A percentile compares a stretch with the other conserved stretches of the same genome.
Conservation (phyloP, 2,797 vertebrate species). For the Pelodytes ibericus region DNA sequence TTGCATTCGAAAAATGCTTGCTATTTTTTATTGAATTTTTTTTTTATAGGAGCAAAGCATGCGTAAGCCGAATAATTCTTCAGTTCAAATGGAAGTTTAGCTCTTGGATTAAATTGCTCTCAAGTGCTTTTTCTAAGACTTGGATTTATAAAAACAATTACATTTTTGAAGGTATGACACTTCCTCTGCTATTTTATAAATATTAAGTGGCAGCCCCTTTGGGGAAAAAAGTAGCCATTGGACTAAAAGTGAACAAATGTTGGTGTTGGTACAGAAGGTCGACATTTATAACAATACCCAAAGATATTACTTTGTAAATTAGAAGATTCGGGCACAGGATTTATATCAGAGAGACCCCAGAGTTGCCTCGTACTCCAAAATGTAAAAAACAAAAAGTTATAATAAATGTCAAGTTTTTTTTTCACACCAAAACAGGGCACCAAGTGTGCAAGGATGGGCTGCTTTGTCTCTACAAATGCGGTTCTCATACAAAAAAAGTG, state of each 20-base stretch:
- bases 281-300: too few species aligned
- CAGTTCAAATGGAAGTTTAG: conserved; percentile 43
- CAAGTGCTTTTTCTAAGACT: conserved; percentile 35
- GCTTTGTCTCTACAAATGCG: too few species aligned
- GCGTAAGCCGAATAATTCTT: conserved; percentile 50
- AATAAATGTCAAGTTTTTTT: too few species aligned
- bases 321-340: too few species aligned
- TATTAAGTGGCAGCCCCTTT: background rate
- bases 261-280: too few species aligned
- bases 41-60: conserved; percentile 56
- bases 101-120: conserved; percentile 43
- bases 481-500: too few species aligned
- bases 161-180: background rate
- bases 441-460: too few species aligned
- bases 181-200: background rate
- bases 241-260: background rate
- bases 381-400: too few species aligned
- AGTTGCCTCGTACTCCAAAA: too few species aligned
- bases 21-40: conserved; percentile 57
- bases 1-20: conserved; percentile 53
- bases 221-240: background rate
- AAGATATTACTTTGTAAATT: too few species aligned
- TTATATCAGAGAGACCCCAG: too few species aligned
- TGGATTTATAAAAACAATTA: conserved; percentile 19
- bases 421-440: too few species aligned